phyloP scores from a whole-genome alignment of 2,113 vertebrate genomes.

The Melospiza melodia region DNA sequence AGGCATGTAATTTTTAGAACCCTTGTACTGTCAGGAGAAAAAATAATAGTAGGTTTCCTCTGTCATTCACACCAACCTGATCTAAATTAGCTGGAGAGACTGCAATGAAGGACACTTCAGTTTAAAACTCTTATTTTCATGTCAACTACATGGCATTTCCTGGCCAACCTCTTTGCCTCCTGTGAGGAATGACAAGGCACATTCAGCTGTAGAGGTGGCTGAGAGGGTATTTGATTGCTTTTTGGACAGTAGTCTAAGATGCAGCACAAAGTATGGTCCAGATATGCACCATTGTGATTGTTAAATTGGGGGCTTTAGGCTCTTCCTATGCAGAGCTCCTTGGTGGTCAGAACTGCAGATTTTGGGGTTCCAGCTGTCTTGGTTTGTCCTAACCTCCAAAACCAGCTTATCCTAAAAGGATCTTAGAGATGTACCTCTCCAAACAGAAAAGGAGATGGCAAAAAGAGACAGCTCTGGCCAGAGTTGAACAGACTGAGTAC shows the following conservation, averaged over 20 bases:
- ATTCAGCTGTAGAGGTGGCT: neutral
- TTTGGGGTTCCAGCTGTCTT: neutral
- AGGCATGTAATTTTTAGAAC: conserved; percentile 46
- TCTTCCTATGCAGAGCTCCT: neutral
- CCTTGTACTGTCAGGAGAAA: conserved; percentile 15
- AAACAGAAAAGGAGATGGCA: neutral
- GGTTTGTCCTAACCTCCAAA: neutral
- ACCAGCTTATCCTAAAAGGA: neutral
- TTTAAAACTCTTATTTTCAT: neutral
- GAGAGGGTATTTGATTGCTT: neutral
- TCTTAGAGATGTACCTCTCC: neutral
- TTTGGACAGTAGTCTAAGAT: neutral
- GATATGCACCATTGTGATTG: neutral
- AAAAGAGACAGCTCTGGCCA: neutral
- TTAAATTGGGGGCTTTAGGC: neutral
- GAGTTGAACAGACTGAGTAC: neutral
- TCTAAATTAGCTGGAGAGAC: conserved; percentile 41
- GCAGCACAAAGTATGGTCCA: fast-evolving
- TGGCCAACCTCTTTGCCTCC: neutral
- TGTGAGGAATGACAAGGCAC: neutral
- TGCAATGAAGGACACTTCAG: conserved; percentile 34
- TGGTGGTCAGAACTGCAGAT: neutral
- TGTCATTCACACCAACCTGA: neutral
- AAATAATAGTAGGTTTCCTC: conserved; percentile 40
- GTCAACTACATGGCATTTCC: neutral